phyloP scores from a whole-genome alignment of 2,888 invertebrate genomes.

The Hemithea aestivaria region DNA sequence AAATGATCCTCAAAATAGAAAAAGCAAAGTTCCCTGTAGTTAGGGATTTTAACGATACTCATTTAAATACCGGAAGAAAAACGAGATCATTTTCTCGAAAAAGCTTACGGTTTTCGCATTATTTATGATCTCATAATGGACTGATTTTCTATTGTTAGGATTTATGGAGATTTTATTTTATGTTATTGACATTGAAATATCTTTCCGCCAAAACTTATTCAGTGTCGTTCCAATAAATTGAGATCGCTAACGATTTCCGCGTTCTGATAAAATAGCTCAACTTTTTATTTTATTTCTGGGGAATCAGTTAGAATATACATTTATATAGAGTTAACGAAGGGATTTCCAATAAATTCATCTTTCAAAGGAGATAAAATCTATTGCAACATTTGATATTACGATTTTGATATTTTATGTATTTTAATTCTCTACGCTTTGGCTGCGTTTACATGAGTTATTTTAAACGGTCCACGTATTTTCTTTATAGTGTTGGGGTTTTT shows the following conservation, averaged over 20 bases:
- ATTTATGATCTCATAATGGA: conserved; percentile 13
- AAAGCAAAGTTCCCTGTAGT: not conserved
- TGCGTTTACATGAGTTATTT: too few species aligned
- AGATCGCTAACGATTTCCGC: conserved; percentile 20
- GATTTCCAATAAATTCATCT: too few species aligned
- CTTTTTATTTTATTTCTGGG: conserved; percentile 2
- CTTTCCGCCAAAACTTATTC: conserved; percentile 34
- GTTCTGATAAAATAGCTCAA: conserved; percentile 4
- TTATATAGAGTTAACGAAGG: too few species aligned
- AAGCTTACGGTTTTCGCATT: not conserved
- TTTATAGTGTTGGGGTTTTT: too few species aligned
- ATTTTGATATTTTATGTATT: too few species aligned
- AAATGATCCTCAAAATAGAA: too few species aligned
- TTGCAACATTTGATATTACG: conserved; percentile 6
- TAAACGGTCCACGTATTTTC: too few species aligned
- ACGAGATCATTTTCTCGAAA: too few species aligned
- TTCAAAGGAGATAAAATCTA: conserved; percentile 8
- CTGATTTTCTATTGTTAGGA: conserved; percentile 27
- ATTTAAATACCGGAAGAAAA: too few species aligned
- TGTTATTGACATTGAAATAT: conserved; percentile 47
- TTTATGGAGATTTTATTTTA: conserved; percentile 24
- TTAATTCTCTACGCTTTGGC: too few species aligned
- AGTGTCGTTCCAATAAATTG: conserved; percentile 33
- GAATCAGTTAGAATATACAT: not conserved
- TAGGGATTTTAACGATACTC: too few species aligned